phyloP scores from a whole-genome alignment of 2,113 vertebrate species.

The Anolis carolinensis region DNA sequence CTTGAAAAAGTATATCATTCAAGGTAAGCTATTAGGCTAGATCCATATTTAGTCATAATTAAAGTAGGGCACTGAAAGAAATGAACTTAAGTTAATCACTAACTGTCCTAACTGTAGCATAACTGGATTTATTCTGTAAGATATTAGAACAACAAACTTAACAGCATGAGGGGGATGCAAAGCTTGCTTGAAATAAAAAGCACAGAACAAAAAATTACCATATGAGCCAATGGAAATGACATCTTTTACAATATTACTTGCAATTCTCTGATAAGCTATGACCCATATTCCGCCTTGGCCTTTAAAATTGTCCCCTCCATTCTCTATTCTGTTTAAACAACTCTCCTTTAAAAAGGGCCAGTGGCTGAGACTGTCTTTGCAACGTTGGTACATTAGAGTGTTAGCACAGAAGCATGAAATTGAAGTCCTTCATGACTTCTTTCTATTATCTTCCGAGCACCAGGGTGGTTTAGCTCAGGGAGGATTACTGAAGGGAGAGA shows the following conservation, averaged over 20 bases:
- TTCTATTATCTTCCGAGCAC: not conserved
- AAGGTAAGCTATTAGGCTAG: not conserved
- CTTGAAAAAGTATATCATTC: not conserved
- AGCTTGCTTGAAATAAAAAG: not conserved
- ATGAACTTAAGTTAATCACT: too few species aligned
- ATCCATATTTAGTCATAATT: too few species aligned
- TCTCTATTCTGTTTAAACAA: not conserved
- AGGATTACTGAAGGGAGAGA: not conserved
- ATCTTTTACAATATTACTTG: not conserved
- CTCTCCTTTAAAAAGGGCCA: not conserved
- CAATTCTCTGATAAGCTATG: not conserved
- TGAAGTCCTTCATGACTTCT: not conserved
- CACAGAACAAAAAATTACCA: not conserved
- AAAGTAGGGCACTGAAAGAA: too few species aligned
- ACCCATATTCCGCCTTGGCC: not conserved
- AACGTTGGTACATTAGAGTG: not conserved
- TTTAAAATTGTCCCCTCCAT: not conserved
- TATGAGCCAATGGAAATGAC: not conserved
- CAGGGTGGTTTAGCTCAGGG: not conserved
- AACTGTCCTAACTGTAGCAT: too few species aligned
- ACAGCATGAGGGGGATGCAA: not conserved
- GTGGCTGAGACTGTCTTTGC: not conserved
- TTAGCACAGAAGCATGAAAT: conserved; percentile 16
- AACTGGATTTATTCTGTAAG: too few species aligned
- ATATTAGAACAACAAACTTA: not conserved